These are phyloP conservation scores for Silvanus unidentatus DNA, from an alignment of 2,888 invertebrate genomes.

Conservation along the genomic window DNA sequence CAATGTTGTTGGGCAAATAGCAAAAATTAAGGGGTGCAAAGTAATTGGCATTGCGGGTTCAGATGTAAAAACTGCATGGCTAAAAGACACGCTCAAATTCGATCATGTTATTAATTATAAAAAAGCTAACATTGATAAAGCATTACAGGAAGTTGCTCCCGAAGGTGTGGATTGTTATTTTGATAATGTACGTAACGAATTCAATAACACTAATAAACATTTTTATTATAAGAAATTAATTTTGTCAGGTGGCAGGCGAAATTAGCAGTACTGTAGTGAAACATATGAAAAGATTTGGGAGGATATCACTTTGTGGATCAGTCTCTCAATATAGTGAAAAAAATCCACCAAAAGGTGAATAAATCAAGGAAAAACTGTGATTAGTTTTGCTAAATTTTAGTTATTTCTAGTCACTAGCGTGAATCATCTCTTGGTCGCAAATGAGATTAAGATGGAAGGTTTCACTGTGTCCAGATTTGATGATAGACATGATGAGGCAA, in stretches of 20 bases:
- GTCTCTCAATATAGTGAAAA: constrained; percentile 54
- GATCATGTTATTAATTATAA: constrained; percentile 70
- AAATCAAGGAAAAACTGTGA: neutral
- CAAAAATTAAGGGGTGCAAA: constrained; percentile 62
- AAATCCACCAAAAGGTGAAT: neutral
- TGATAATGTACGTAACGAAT: constrained; percentile 69
- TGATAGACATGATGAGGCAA: constrained; percentile 58
- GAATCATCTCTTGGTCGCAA: constrained; percentile 11
- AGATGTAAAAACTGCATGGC: constrained; percentile 64
- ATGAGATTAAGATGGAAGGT: constrained; percentile 30
- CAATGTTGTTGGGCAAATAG: constrained; percentile 71
- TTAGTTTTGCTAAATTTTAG: neutral
- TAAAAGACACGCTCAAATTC: constrained; percentile 58
- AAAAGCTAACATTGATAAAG: constrained; percentile 50
- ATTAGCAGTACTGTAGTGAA: constrained; percentile 58
- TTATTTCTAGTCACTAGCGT: constrained; percentile 11
- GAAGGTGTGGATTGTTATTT: constrained; percentile 72
- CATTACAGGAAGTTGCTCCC: constrained; percentile 58
- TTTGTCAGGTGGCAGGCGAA: constrained; percentile 55
- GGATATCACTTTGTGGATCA: constrained; percentile 64
- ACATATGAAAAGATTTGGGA: constrained; percentile 60
- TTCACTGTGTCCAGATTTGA: constrained; percentile 26
- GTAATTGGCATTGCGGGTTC: constrained; percentile 69
- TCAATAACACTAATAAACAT: too few relatives aligned
- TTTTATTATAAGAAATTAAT: too few relatives aligned